A percentile compares a stretch with the other conserved stretches of the same genome.
phyloP scores from a whole-genome alignment of 2,113 vertebrate genomes.

The Castor canadensis region DNA sequence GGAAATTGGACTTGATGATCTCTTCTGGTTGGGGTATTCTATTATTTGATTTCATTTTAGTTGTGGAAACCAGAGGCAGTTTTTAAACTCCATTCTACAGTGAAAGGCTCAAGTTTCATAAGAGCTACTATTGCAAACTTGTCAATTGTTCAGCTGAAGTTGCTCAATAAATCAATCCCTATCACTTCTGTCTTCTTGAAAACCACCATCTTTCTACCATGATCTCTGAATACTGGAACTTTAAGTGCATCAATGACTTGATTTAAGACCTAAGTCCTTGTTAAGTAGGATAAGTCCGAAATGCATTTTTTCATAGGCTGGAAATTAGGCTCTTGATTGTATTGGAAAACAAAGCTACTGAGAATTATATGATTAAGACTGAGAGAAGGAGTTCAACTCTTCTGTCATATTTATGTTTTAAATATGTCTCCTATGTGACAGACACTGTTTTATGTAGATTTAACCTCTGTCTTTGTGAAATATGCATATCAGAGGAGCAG shows the following conservation, averaged over 20 bases:
- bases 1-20: background rate
- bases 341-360: background rate
- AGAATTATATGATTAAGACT: background rate
- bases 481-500: background rate
- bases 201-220: background rate
- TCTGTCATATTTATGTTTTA: background rate
- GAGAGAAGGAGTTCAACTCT: background rate
- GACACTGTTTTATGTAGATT: background rate
- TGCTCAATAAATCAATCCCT: background rate
- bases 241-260: background rate
- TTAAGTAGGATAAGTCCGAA: background rate
- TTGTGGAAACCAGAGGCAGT: background rate
- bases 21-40: background rate
- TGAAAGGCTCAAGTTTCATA: background rate
- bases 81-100: background rate
- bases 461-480: background rate
- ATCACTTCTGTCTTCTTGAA: background rate
- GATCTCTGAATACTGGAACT: background rate
- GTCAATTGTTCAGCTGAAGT: background rate
- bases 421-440: background rate
- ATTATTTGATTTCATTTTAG: background rate
- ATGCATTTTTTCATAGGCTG: background rate
- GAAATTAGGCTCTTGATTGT: background rate
- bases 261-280: background rate
- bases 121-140: background rate